Base-by-base conservation (phyloP, 2,113 vertebrate genomes). In the Crotalus viridis region DNA sequence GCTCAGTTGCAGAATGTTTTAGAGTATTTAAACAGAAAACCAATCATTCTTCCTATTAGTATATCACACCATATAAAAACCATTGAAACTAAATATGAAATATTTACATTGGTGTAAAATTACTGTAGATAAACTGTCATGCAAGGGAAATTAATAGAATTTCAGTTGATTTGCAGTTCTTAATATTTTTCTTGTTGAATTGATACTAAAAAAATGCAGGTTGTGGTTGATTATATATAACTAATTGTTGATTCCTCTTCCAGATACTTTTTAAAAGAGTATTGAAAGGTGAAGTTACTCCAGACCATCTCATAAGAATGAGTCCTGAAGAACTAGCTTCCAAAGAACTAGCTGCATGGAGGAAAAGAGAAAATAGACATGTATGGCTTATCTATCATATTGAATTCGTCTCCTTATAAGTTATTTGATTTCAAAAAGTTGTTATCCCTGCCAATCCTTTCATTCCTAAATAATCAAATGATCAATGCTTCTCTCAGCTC, bases 241-340 rank as follows among this genome's bases (percentile, higher is more conserved):
- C 59, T 93, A 89, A 94, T 90, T 93, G 94, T 69, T 10, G 87
- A 91, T 96, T 90, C 21, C 10, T 90, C 46, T 95, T 96, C 5
- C 94, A 99, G 99, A 98, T 99, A 90, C 92, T 99, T 81, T 99
- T 99, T 97, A 99, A 98, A 95, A 98, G 99, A 96, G 99, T 99
- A 88, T 96, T 99, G 74, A 99, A 98, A 97, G 99, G 99, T 94
- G 99, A 99, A 93, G 98, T 99, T 95, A 98, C 98, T 95, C 99
- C 99, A 93, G 97, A 98, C 94, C 99, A 99, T 97, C 97, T 99
- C 54, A 99, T 99, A 97, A 98, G 98, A 96, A 99, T 99, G 99
- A 99, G 98, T 96, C 99, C 99, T 1, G 99, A 99, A 97, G 99
- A 99, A 91, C 96, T 99, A 94, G 99, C 99, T 94, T 99, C 99